Base-by-base conservation (phyloP, 2,797 vertebrate species). In the Echeneis naucrates region DNA sequence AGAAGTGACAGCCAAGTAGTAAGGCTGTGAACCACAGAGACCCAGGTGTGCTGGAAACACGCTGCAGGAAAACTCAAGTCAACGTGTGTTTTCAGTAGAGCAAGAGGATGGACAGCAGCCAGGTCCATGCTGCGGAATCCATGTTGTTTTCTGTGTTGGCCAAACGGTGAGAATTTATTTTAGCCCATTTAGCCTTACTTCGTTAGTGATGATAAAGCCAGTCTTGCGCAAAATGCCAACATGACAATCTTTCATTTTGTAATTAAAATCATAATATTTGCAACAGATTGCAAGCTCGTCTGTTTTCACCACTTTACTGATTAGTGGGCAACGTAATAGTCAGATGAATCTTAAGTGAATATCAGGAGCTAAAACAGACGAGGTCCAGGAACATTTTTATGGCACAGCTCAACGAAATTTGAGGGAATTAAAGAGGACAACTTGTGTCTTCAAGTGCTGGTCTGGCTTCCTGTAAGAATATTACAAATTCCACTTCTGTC, bases 361-460 rank as follows among this genome's bases (percentile, higher is more conserved):
- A 14, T 42, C 44, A 19, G 51, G 8, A 52, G 71, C 61, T 32
- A 37, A 51, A 58, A 35, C n/a, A 71, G 52, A 61, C 50, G 26
- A 21, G 26, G 17, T 1, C 1, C 32, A 4, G 7, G 2, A 35
- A 51, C 73, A 76, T 79, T 77, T 78, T 67, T 48, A 44, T 71
- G 60, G 55, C 58, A 4, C 42, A 44, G 62, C 40, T 73, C 59
- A 35, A 65, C 77, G 64, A 55, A 60, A 75, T 78, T 30, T 51
- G 16, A 69, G 68, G 24, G 63, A 60, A 51, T 77, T 78, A 69
- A 58, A 70, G 55, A 70, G 81, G 77, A 91, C 88, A 87, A 70
- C 45, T 68, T 67, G 60, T 74, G 67, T 82, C 68, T 80, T 76
- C 56, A 72, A 64, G 72, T 68, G 75, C 66, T 27, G 38, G 74